These are phyloP conservation scores for Ellobius talpinus DNA, from an alignment of 2,113 vertebrate genomes.

Conservation along the genomic window DNA sequence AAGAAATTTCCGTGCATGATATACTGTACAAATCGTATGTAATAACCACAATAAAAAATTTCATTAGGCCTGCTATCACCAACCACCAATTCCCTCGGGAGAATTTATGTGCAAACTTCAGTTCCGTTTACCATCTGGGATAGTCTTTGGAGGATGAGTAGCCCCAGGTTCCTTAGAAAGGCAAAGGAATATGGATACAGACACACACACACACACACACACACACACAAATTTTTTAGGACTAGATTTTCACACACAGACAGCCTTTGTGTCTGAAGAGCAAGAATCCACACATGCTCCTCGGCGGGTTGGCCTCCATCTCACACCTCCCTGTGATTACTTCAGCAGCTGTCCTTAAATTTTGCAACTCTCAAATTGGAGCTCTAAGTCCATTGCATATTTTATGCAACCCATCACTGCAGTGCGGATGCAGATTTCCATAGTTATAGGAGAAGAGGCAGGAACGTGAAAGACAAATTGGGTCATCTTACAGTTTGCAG, in stretches of 20 bases:
- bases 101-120: constrained; percentile 84
- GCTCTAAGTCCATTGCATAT: constrained; percentile 59
- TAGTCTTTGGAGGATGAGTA: constrained; percentile 77
- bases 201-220: too few relatives aligned
- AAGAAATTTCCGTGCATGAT: constrained; percentile 79
- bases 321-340: background rate
- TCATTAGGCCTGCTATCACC: constrained; percentile 83
- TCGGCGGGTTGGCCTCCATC: background rate
- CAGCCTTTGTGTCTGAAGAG: constrained; percentile 14
- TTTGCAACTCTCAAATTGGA: constrained; percentile 44
- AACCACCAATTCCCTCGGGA: constrained; percentile 81
- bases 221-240: background rate
- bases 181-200: too few relatives aligned
- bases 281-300: background rate
- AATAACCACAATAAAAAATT: constrained; percentile 86
- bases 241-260: background rate
- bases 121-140: constrained; percentile 82
- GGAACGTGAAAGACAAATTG: constrained; percentile 77
- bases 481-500: constrained; percentile 72
- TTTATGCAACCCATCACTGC: constrained; percentile 38
- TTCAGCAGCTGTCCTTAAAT: constrained; percentile 61
- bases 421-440: constrained; percentile 63
- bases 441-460: constrained; percentile 44
- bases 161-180: constrained; percentile 59
- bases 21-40: constrained; percentile 85